Percentiles rank a stretch among this genome's conserved stretches.
phyloP scores from a whole-genome alignment of 2,113 vertebrate species.

The Rhadina sibilatrix region DNA sequence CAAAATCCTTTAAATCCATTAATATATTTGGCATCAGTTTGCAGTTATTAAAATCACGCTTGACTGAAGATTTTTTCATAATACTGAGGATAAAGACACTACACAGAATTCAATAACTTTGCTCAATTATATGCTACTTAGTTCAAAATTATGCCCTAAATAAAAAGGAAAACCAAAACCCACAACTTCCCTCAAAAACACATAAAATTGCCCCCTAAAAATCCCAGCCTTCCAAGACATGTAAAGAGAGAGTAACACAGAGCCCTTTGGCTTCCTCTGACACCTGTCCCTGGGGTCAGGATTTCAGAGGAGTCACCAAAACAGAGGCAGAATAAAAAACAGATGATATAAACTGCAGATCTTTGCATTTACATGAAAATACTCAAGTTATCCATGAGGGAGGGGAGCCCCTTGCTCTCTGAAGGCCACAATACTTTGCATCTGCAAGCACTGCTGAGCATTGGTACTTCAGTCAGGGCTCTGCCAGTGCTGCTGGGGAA shows the following conservation, averaged over 20 bases:
- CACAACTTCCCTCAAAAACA: accelerated
- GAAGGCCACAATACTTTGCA: background rate
- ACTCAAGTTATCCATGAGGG: background rate
- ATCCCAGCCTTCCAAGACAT: accelerated
- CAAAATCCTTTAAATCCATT: conserved; percentile 18
- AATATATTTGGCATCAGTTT: conserved; percentile 19
- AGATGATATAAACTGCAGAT: background rate
- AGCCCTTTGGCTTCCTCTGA: background rate
- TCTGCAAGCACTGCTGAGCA: background rate
- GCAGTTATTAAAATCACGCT: background rate
- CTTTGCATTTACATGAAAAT: background rate
- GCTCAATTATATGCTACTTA: background rate
- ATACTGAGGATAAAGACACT: background rate
- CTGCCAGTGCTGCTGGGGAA: background rate
- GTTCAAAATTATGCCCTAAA: background rate
- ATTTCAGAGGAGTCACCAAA: background rate
- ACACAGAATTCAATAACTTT: background rate
- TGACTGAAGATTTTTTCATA: background rate
- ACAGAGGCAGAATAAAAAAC: background rate
- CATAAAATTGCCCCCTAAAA: background rate
- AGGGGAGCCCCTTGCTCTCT: background rate
- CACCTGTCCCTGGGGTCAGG: background rate
- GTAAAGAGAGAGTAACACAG: background rate
- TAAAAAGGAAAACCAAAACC: background rate
- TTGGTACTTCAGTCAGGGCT: background rate